Evolutionary conservation across 2,888 invertebrate genomes (phyloP), one percentile per base, ranked within the genome.

Genomic region (Torymus texanus): DNA sequence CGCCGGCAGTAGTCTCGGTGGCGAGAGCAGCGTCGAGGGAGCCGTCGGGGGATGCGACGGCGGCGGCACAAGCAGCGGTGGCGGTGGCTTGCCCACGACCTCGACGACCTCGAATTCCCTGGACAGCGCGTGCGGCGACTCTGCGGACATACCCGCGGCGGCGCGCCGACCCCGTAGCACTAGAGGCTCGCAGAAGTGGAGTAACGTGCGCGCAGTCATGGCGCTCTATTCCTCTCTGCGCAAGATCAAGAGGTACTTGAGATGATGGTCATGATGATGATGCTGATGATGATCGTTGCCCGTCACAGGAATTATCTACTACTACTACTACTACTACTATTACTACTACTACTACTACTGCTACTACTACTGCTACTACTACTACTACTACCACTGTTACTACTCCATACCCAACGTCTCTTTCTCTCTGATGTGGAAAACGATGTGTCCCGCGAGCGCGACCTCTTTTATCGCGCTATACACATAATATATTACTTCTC

Each of bases 181-280:
- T 78, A 86, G 89, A 83, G 88, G 90, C 80, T 89, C 90, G 75
- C 95, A 95, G 92, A 95, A 95, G 91, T 96, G 96, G 96, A 94
- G 94, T 91, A 96, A 95, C 92, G 94, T 96, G 87, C 94, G 95
- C 90, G 96, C 96, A 88, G 96, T 96, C 90, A 95, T 96, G 95
- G 95, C 96, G 89, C 95, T 96, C 93, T 96, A 96, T 93, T 95
- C 95, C 92, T 94, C 96, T 87, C 94, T 96, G 90, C 94, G 96
- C 92, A 95, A 95, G 92, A 96, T 96, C 92, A 96, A 96, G 95
- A 96, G 96, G 96, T 95, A 91, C 84, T 62, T 53, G 14, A 4
- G 18, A 41, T 41, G 41, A 41, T 41, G 41, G 8, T 41, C 41
- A 41, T 41, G 41, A 5, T 41, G 41, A 8, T 41, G 41, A 41